These are phyloP conservation scores for Sarcophaga subvicina DNA, from an alignment of 2,888 invertebrate species.

Conservation along the genomic window DNA sequence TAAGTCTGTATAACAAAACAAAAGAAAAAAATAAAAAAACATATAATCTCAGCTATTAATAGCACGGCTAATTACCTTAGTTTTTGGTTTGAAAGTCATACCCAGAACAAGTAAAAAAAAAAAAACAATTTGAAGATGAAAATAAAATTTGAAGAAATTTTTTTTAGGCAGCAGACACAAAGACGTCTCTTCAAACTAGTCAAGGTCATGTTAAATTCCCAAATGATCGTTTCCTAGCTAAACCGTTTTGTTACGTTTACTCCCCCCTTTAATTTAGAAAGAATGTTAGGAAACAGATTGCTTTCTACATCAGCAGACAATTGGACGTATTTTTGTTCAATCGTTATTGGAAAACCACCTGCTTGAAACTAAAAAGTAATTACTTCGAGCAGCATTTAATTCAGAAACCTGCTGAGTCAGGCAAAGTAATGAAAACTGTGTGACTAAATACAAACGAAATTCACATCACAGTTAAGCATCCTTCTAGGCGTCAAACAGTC, in stretches of 20 bases:
- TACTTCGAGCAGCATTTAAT: background rate
- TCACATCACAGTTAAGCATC: background rate
- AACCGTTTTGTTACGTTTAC: constrained; percentile 51
- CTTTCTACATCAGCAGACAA: constrained; percentile 33
- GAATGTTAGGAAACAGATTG: background rate
- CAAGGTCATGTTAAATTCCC: background rate
- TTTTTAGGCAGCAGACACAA: background rate
- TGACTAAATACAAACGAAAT: constrained; percentile 21
- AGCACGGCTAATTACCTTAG: too few species aligned
- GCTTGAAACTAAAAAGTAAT: constrained; percentile 16
- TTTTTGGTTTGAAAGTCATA: too few species aligned
- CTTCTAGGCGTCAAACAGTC: constrained; percentile 43
- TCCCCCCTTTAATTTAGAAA: background rate
- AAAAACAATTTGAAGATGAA: too few species aligned
- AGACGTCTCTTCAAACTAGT: constrained; percentile 16
- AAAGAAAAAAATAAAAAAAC: too few species aligned
- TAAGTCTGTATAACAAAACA: too few species aligned
- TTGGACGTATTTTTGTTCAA: constrained; percentile 52
- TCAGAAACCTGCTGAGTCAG: constrained; percentile 53
- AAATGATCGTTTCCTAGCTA: background rate
- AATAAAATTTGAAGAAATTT: too few species aligned
- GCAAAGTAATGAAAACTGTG: constrained; percentile 27
- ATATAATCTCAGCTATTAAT: too few species aligned
- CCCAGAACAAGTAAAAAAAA: too few species aligned
- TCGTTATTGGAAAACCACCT: constrained; percentile 53